Conservation (phyloP, 2,113 vertebrate species). For the Recurvirostra avosetta region DNA sequence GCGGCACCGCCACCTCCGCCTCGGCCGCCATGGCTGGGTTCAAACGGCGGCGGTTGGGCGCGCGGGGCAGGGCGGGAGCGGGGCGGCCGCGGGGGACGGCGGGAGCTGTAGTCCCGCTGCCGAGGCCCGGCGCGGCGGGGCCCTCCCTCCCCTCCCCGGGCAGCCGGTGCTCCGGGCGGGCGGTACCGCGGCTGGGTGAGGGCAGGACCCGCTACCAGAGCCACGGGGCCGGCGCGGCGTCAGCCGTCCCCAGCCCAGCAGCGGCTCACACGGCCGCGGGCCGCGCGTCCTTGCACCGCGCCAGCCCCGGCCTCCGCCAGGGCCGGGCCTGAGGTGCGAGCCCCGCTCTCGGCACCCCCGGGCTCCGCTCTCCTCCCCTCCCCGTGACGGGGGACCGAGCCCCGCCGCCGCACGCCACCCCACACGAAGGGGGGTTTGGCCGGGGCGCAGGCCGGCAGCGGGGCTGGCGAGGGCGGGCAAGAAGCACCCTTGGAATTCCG, state of each 20-base stretch:
- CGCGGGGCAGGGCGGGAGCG: constrained; percentile 4
- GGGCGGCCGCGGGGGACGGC: background rate
- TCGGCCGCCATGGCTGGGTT: background rate
- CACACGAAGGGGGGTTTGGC: no score
- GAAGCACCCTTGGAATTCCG: no score
- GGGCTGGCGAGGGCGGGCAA: accelerated
- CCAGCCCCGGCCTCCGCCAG: no score
- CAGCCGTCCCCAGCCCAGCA: background rate
- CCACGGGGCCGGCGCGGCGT: background rate
- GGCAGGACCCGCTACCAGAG: background rate
- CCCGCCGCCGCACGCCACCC: background rate
- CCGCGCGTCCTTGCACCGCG: accelerated
- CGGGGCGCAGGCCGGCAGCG: background rate
- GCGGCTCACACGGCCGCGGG: background rate
- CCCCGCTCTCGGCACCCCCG: background rate
- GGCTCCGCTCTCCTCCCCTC: no score
- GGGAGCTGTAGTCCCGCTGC: background rate
- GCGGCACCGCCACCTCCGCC: accelerated
- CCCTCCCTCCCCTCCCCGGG: background rate
- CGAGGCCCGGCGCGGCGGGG: no score
- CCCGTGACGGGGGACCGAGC: no score
- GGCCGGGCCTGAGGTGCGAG: accelerated
- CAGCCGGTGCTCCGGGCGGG: background rate
- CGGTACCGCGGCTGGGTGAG: no score
- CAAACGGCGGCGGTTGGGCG: background rate